Evolutionary conservation across 2,113 vertebrate genomes (phyloP).

Genomic region (Mustelus asterias): DNA sequence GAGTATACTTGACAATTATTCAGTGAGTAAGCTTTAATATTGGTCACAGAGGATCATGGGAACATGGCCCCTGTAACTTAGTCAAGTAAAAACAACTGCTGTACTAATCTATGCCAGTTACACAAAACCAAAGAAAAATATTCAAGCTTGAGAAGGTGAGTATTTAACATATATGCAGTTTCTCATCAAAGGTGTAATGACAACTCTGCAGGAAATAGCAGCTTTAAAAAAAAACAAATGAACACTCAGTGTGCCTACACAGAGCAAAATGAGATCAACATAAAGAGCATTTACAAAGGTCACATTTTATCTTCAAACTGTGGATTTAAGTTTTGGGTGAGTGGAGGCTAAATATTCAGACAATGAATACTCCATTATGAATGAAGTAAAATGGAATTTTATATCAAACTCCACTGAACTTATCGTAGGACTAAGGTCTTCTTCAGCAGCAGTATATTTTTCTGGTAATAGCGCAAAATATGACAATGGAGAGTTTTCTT

Average conservation of each 20-base stretch:
- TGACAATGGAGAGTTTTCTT: background rate
- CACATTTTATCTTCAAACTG: background rate
- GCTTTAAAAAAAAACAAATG: background rate
- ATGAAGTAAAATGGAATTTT: background rate
- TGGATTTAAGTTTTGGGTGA: slow-evolving; percentile 5
- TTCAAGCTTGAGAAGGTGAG: background rate
- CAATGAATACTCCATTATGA: background rate
- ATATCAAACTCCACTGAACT: background rate
- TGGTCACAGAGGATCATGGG: slow-evolving; percentile 29
- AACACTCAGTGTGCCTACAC: background rate
- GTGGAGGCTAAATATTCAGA: background rate
- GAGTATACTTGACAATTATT: slow-evolving; percentile 38
- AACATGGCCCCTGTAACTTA: background rate
- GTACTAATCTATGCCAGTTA: background rate
- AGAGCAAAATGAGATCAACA: background rate
- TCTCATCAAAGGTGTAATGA: background rate
- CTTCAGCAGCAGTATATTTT: background rate
- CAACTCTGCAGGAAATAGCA: background rate
- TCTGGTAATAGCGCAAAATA: background rate
- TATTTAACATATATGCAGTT: background rate
- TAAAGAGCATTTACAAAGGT: background rate
- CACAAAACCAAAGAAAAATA: background rate
- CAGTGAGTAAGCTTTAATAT: slow-evolving; percentile 34
- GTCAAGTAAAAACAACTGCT: background rate
- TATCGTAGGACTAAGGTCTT: background rate